Conservation (phyloP, 2,113 vertebrate genomes). For the Syngnathus typhle region DNA sequence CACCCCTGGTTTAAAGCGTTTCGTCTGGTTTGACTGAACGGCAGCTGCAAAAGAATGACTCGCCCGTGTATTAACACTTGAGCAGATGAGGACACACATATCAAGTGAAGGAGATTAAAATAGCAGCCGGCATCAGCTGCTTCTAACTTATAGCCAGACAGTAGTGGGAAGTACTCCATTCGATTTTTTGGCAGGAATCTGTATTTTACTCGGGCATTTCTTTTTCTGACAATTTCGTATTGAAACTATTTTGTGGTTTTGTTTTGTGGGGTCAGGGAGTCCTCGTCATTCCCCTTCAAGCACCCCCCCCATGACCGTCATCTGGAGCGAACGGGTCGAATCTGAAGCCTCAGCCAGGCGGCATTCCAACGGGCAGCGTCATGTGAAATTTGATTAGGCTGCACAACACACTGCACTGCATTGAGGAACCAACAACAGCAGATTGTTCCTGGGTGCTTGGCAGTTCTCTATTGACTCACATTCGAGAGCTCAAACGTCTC, state of each 20-base stretch:
- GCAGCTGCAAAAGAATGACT: neutral
- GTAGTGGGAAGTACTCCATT: neutral
- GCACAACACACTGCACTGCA: slow-evolving; percentile 59
- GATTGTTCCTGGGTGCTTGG: slow-evolving; percentile 42
- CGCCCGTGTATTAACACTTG: slow-evolving; percentile 26
- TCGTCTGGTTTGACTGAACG: slow-evolving; percentile 21
- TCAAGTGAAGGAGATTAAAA: slow-evolving; percentile 29
- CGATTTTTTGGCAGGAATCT: neutral
- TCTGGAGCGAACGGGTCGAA: slow-evolving; percentile 3
- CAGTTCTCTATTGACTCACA: slow-evolving; percentile 35
- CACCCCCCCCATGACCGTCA: slow-evolving; percentile 30
- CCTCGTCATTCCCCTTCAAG: slow-evolving; percentile 29
- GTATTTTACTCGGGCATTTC: neutral
- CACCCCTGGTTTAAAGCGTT: slow-evolving; percentile 1
- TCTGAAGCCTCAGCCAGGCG: slow-evolving; percentile 23
- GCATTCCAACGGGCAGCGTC: slow-evolving; percentile 48
- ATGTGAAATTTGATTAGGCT: slow-evolving; percentile 63
- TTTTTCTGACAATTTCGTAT: neutral
- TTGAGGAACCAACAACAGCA: slow-evolving; percentile 63
- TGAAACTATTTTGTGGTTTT: neutral
- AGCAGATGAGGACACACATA: slow-evolving; percentile 12
- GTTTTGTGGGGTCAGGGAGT: slow-evolving; percentile 22
- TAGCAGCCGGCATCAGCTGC: slow-evolving; percentile 4
- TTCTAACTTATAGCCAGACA: slow-evolving; percentile 11
- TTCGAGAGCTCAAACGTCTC: neutral